A percentile compares a stretch with the other conserved stretches of the same genome.
phyloP scores from a whole-genome alignment of 2,888 invertebrate genomes.

The Macaria notata region DNA sequence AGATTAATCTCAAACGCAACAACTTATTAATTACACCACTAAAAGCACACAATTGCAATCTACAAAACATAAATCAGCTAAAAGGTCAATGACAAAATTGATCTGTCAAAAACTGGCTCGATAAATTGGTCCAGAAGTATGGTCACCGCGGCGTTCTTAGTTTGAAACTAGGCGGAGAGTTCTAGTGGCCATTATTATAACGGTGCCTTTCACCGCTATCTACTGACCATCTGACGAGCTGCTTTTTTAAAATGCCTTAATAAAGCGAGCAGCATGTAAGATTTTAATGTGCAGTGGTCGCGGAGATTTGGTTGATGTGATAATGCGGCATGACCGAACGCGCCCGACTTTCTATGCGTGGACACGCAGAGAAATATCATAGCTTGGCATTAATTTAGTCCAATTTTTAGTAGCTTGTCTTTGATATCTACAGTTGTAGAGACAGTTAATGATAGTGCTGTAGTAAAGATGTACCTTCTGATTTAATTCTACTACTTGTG shows the following conservation, averaged over 20 bases:
- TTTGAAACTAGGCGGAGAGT: conserved; percentile 61
- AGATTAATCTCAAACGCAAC: conserved; percentile 12
- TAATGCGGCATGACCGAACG: conserved; percentile 72
- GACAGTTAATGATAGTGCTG: conserved; percentile 27
- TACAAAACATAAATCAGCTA: conserved; percentile 44
- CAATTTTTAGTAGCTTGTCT: conserved; percentile 50
- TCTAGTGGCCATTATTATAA: conserved; percentile 73
- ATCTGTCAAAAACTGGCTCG: conserved; percentile 49
- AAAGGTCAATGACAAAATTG: conserved; percentile 50
- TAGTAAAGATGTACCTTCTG: too few relatives aligned
- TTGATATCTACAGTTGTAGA: background rate
- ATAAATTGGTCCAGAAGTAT: conserved; percentile 56
- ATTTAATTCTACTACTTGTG: too few relatives aligned
- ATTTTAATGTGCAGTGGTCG: conserved; percentile 72
- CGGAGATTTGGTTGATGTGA: conserved; percentile 75
- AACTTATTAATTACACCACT: conserved; percentile 18
- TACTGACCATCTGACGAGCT: conserved; percentile 76
- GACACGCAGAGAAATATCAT: conserved; percentile 50
- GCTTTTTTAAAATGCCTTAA: conserved; percentile 72
- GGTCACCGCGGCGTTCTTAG: conserved; percentile 38
- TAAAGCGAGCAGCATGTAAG: conserved; percentile 77
- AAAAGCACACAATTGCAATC: conserved; percentile 34
- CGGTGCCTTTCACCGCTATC: conserved; percentile 81
- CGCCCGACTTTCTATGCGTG: conserved; percentile 76
- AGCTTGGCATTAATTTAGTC: conserved; percentile 47